These are phyloP conservation scores for Scalopus aquaticus DNA, from an alignment of 2,113 vertebrate species.

Conservation along the genomic window DNA sequence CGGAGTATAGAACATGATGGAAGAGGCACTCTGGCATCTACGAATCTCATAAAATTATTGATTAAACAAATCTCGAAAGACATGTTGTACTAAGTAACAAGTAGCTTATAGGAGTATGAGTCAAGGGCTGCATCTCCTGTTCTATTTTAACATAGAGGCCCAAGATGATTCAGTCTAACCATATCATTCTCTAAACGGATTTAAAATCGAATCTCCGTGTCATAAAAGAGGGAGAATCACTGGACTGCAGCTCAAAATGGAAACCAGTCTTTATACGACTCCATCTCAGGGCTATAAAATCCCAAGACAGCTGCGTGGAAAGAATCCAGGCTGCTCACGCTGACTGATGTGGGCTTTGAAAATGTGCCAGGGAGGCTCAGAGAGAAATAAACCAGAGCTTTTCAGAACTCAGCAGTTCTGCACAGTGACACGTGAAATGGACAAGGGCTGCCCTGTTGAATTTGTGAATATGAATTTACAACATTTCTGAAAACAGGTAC, in stretches of 20 bases:
- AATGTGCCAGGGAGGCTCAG: background rate
- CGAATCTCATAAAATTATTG: background rate
- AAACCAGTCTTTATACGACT: background rate
- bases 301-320: background rate
- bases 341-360: background rate
- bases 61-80: conserved; percentile 1
- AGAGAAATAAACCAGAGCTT: conserved; percentile 45
- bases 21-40: background rate
- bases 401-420: conserved; percentile 18
- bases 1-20: background rate
- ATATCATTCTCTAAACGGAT: conserved; percentile 21
- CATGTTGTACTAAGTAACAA: conserved; percentile 21
- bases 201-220: conserved; percentile 29
- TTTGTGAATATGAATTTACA: background rate
- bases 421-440: background rate
- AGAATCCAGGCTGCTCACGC: background rate
- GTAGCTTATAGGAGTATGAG: conserved; percentile 20
- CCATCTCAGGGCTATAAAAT: background rate
- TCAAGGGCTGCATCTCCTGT: background rate
- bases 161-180: conserved; percentile 42
- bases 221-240: background rate
- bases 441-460: background rate
- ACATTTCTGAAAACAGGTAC: background rate
- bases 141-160: conserved; percentile 57
- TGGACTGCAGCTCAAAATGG: background rate